These are phyloP conservation scores for Cotesia glomerata DNA, from an alignment of 1,140 invertebrate genomes.

Conservation along the genomic window DNA sequence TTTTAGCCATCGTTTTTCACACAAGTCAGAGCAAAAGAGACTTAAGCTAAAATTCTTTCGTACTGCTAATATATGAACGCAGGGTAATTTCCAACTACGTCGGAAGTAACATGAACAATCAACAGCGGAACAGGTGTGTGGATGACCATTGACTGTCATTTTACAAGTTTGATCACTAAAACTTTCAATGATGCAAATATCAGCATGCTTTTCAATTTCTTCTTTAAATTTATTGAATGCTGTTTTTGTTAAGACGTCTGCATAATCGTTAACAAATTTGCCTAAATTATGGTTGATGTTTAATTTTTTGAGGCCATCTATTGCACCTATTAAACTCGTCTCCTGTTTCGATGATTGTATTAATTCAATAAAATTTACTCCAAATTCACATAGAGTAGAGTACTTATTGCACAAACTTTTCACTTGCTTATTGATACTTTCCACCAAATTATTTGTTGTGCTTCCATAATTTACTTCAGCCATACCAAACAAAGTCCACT, in stretches of 20 bases:
- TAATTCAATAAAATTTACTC: neutral
- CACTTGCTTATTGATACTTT: conserved; percentile 21
- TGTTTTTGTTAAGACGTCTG: neutral
- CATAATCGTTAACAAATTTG: neutral
- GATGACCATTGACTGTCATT: neutral
- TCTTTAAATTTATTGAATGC: neutral
- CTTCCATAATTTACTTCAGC: conserved; percentile 23
- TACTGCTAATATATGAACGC: neutral
- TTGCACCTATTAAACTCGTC: neutral
- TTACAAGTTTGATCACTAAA: neutral
- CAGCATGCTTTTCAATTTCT: neutral
- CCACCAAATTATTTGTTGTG: conserved; percentile 30
- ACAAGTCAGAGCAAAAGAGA: neutral
- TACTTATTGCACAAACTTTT: neutral
- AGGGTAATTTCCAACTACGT: neutral
- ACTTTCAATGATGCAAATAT: neutral
- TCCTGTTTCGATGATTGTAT: neutral
- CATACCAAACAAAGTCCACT: conserved; percentile 32
- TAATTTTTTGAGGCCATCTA: neutral
- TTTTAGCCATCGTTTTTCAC: neutral
- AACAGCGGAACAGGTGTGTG: neutral
- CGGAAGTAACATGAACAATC: neutral
- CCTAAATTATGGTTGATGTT: neutral
- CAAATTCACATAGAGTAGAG: neutral
- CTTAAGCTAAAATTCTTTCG: neutral